Conservation (phyloP, 2,888 invertebrate genomes). For the Diaprepes abbreviatus region DNA sequence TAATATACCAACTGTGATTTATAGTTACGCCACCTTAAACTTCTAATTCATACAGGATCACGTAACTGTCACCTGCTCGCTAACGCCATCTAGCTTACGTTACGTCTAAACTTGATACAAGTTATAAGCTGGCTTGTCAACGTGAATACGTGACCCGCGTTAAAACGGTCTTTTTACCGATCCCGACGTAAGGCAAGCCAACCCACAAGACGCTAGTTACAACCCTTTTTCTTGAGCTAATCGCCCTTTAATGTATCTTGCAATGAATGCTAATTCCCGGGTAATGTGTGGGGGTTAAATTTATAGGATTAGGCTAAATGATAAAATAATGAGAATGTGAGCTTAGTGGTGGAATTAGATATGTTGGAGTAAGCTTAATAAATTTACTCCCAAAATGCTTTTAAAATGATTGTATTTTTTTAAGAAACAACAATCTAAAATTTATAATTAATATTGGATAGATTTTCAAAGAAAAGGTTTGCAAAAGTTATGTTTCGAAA, state of each 20-base stretch:
- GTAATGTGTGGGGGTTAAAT: constrained; percentile 32
- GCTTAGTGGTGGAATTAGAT: constrained; percentile 11
- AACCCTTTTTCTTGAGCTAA: constrained; percentile 60
- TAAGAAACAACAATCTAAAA: no score
- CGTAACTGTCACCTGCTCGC: constrained; percentile 64
- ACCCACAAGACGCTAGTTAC: constrained; percentile 49
- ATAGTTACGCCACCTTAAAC: background rate
- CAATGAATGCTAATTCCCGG: constrained; percentile 54
- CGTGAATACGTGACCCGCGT: constrained; percentile 64
- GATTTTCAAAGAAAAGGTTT: no score
- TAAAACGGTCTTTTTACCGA: constrained; percentile 60
- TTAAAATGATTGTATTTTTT: no score
- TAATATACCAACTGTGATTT: no score
- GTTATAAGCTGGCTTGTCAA: constrained; percentile 65
- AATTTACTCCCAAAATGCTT: no score
- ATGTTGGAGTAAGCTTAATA: constrained; percentile 3
- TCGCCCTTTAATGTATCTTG: constrained; percentile 54
- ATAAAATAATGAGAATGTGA: constrained; percentile 24
- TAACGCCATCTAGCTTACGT: constrained; percentile 61
- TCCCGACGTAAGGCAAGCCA: constrained; percentile 30
- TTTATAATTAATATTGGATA: no score
- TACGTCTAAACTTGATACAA: constrained; percentile 66
- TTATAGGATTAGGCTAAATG: constrained; percentile 35
- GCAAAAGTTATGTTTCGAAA: no score
- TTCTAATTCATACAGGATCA: constrained; percentile 46